Evolutionary conservation across 2,888 invertebrate species (phyloP).

Genomic region (Mechanitis mazaeus): DNA sequence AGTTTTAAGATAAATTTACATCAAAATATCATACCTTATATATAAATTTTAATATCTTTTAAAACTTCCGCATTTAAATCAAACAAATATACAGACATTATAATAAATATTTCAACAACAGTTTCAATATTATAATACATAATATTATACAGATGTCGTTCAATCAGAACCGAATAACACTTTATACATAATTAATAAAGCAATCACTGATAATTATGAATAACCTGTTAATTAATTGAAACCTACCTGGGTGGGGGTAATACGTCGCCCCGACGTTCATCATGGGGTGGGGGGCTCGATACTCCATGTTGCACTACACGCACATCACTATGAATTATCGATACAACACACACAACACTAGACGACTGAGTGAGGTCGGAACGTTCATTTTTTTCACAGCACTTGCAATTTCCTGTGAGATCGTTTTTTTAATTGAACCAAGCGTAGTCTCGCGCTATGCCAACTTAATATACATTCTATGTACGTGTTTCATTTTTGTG

Average conservation of each 20-base stretch:
- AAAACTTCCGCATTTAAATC: no score
- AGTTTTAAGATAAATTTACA: no score
- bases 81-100: background rate
- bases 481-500: no score
- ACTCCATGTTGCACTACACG: constrained; percentile 57
- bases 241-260: constrained; percentile 66
- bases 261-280: constrained; percentile 61
- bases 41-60: no score
- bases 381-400: constrained; percentile 30
- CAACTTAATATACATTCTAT: background rate
- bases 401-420: constrained; percentile 26
- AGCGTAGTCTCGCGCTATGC: constrained; percentile 7
- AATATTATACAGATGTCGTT: background rate
- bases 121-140: background rate
- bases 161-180: constrained; percentile 8
- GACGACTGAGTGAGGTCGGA: constrained; percentile 22
- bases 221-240: constrained; percentile 8
- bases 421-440: constrained; percentile 26
- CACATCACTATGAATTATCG: constrained; percentile 34
- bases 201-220: constrained; percentile 13
- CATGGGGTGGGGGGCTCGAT: constrained; percentile 64
- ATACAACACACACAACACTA: constrained; percentile 41
- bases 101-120: no score
- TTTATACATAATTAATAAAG: constrained; percentile 15
- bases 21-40: no score